Evolutionary conservation across 2,888 invertebrate genomes (phyloP).

Genomic region (Taphrorychus bicolor): DNA sequence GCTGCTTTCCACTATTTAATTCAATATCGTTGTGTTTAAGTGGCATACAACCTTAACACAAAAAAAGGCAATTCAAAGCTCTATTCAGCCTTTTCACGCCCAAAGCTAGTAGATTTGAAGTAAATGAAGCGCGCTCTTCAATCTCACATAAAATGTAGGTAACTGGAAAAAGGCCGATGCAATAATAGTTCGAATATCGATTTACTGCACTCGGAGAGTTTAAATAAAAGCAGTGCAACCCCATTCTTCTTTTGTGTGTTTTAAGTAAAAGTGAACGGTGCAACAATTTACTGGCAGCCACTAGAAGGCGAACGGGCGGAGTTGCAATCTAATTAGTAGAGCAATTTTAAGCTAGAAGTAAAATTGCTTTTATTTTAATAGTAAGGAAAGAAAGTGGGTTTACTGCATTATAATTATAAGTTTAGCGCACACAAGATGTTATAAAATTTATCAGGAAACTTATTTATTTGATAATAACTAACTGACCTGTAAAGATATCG

Average conservation of each 20-base stretch:
- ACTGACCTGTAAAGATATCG: too few species aligned
- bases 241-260: not conserved
- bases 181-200: not conserved
- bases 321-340: not conserved
- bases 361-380: not conserved
- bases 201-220: not conserved
- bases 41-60: not conserved
- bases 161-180: not conserved
- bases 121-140: not conserved
- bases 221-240: conserved; percentile 1
- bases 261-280: not conserved
- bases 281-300: not conserved
- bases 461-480: too few species aligned
- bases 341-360: not conserved
- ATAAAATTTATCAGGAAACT: too few species aligned
- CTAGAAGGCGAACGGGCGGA: not conserved
- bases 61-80: not conserved
- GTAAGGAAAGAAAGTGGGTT: not conserved
- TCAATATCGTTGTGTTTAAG: not conserved
- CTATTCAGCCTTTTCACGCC: not conserved
- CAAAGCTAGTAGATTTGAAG: not conserved
- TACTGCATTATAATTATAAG: not conserved
- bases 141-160: not conserved
- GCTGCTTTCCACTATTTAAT: not conserved
- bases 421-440: too few species aligned